A percentile compares a stretch with the other conserved stretches of the same genome.
phyloP scores from a whole-genome alignment of 2,113 vertebrate genomes.

The Actinemys pallida region DNA sequence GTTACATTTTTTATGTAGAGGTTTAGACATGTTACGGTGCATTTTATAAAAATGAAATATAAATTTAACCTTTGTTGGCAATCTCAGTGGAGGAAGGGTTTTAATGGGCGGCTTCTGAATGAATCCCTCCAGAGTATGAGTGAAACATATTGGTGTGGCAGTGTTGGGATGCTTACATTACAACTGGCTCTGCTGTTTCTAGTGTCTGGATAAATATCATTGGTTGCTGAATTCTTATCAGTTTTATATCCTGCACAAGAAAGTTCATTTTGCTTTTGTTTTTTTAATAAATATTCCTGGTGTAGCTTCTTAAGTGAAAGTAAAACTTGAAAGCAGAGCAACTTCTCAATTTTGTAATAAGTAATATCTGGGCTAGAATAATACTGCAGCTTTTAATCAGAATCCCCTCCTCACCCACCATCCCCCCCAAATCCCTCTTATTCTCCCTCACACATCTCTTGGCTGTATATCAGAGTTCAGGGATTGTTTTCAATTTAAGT shows the following conservation, averaged over 20 bases:
- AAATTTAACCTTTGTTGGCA: neutral
- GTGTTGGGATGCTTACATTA: neutral
- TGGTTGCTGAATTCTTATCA: neutral
- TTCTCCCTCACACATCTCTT: accelerated
- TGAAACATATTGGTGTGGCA: neutral
- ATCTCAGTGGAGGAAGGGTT: neutral
- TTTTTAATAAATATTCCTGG: neutral
- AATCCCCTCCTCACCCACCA: neutral
- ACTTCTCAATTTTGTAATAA: neutral
- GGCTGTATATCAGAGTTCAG: neutral
- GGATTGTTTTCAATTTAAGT: neutral
- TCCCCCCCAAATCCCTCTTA: neutral
- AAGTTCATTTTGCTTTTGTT: neutral
- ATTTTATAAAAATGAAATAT: neutral
- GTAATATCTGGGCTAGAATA: neutral
- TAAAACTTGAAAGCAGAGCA: neutral
- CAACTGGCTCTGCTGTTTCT: neutral
- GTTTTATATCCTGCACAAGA: neutral
- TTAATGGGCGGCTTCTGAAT: neutral
- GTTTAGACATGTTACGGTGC: neutral
- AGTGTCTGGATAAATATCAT: neutral
- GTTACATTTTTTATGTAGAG: neutral
- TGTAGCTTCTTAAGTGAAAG: neutral
- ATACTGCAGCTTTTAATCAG: neutral
- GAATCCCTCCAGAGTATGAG: neutral